These are phyloP conservation scores for Hestina assimilis DNA, from an alignment of 1,140 invertebrate genomes.

Conservation along the genomic window DNA sequence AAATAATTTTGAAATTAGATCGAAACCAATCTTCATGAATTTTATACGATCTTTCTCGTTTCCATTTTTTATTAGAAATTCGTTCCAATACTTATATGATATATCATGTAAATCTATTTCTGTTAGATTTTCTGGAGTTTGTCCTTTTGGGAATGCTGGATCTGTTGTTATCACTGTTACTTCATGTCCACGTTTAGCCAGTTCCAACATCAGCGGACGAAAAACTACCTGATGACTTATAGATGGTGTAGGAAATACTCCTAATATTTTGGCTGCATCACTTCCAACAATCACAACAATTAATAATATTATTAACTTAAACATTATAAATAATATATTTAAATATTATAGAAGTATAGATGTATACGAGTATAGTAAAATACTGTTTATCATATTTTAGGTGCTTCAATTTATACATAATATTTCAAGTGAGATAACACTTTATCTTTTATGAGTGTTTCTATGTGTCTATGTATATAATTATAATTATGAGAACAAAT, in stretches of 20 bases:
- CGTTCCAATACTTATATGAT: slow-evolving; percentile 29
- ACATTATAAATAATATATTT: too few species aligned
- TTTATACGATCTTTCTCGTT: background rate
- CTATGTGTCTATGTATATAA: too few species aligned
- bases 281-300: background rate
- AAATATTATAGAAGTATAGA: too few species aligned
- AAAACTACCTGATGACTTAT: slow-evolving; percentile 80
- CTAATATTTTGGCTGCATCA: slow-evolving; percentile 68
- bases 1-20: slow-evolving; percentile 21
- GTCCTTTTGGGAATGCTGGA: slow-evolving; percentile 35
- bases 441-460: too few species aligned
- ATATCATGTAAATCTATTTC: slow-evolving; percentile 46
- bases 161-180: slow-evolving; percentile 58
- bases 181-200: slow-evolving; percentile 72
- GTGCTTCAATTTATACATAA: too few species aligned
- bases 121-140: slow-evolving; percentile 35
- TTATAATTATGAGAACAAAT: too few species aligned
- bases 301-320: background rate
- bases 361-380: too few species aligned
- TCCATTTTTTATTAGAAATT: background rate
- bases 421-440: too few species aligned
- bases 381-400: too few species aligned
- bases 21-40: background rate
- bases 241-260: slow-evolving; percentile 65
- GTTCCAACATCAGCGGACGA: slow-evolving; percentile 53